Base-by-base conservation (phyloP, 2,888 invertebrate species). In the Scrobipalpa atriplicella region DNA sequence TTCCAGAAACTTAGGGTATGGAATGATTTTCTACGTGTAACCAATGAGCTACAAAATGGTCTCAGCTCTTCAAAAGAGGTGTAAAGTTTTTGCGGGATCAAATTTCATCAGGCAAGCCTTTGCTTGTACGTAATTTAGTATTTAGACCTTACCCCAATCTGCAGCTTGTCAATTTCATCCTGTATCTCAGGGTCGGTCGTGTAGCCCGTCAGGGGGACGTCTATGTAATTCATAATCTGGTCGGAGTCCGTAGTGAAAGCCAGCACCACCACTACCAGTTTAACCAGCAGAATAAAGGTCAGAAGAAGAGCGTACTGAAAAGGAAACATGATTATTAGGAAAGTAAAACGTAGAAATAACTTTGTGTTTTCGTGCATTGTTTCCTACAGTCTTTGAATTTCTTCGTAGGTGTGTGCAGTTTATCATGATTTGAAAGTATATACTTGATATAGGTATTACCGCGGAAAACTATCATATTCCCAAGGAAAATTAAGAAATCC, bases 291-390 rank as follows among this genome's bases (percentile, higher is more conserved):
- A 56, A 90, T 82, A 51, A 85, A 43, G 16, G 81, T 68, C 67
- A 92, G 73, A 66, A 91, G 80, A 7, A 85, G 69, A 0, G 90
- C 92, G 67, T 91, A 92, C 92, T 92, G 86, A 64, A 87, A 83
- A 5, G 69, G 19, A 72, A n/a, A n/a, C n/a, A n/a, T n/a, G n/a
- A n/a, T n/a, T n/a, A n/a, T n/a, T n/a, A n/a, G n/a, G n/a, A n/a
- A n/a, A n/a, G n/a, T n/a, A n/a, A n/a, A n/a, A n/a, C n/a, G n/a
- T n/a, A n/a, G n/a, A n/a, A n/a, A n/a, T n/a, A n/a, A n/a, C n/a
- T n/a, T n/a, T n/a, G n/a, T n/a, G n/a, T n/a, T n/a, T n/a, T n/a
- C n/a, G n/a, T n/a, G n/a, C n/a, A n/a, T n/a, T n/a, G n/a, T n/a
- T n/a, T n/a, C n/a, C n/a, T n/a, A n/a, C n/a, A n/a, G n/a, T n/a